Evolutionary conservation across 2,113 vertebrate genomes (phyloP).

Genomic region (Spermophilus dauricus): DNA sequence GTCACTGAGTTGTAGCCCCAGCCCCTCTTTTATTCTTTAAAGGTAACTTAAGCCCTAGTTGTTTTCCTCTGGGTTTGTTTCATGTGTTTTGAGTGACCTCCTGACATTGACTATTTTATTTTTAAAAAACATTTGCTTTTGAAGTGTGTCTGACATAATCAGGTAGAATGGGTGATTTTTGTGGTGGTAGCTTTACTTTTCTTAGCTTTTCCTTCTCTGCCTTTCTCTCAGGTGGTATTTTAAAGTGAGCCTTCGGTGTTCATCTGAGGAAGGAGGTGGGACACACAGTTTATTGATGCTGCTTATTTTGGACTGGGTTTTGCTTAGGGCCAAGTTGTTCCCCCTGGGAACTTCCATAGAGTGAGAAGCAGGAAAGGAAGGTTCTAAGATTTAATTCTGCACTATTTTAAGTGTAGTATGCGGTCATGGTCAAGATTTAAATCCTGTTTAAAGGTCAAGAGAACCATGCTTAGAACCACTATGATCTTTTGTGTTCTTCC

Average conservation of each 20-base stretch:
- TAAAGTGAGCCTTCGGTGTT: neutral
- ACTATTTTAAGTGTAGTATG: neutral
- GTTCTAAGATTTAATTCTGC: neutral
- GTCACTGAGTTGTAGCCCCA: neutral
- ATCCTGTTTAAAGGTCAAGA: neutral
- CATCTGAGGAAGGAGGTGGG: neutral
- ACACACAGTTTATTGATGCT: neutral
- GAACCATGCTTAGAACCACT: neutral
- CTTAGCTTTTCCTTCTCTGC: too few relatives aligned
- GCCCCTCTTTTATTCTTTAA: neutral
- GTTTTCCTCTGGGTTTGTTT: neutral
- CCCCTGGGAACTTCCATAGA: neutral
- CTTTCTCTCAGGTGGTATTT: neutral
- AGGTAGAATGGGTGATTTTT: conserved; percentile 11
- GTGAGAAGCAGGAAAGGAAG: neutral
- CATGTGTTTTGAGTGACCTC: conserved; percentile 31
- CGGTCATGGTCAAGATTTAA: neutral
- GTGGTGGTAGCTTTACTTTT: neutral
- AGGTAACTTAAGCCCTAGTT: conserved; percentile 18
- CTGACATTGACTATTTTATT: neutral
- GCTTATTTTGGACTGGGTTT: neutral
- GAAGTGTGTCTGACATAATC: neutral
- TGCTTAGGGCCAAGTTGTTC: neutral
- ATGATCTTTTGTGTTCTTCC: neutral
- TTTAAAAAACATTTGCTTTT: conserved; percentile 58